Percentiles rank a stretch among this genome's conserved stretches.
phyloP scores from a whole-genome alignment of 2,888 invertebrate species.

The Drosophila colorata region DNA sequence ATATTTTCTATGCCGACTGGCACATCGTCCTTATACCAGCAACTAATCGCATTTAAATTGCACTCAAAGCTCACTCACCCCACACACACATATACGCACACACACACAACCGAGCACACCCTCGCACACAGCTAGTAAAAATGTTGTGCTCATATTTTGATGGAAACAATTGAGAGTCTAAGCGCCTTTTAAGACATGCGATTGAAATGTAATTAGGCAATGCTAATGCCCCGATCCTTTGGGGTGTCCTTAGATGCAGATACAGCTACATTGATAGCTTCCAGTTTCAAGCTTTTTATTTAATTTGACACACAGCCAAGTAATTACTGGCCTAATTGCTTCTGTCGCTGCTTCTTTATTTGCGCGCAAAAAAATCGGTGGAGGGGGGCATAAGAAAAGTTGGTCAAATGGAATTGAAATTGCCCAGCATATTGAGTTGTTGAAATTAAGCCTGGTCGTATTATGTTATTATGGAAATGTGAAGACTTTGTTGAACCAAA shows the following conservation, averaged over 20 bases:
- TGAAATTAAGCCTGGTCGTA: conserved; percentile 44
- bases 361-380: conserved; percentile 25
- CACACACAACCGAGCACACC: conserved; percentile 1
- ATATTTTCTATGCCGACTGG: conserved; percentile 13
- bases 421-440: conserved; percentile 33
- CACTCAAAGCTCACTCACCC: conserved; percentile 45
- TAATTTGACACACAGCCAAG: conserved; percentile 48
- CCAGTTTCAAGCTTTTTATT: conserved; percentile 35
- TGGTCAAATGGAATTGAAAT: conserved; percentile 40
- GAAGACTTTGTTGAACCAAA: conserved; percentile 3
- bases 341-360: conserved; percentile 30
- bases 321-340: conserved; percentile 58
- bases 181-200: conserved; percentile 71
- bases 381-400: conserved; percentile 1
- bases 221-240: conserved; percentile 66
- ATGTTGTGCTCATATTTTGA: conserved; percentile 42
- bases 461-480: conserved; percentile 34
- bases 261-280: neutral
- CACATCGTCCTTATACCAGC: conserved; percentile 52
- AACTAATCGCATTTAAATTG: conserved; percentile 81
- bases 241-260: conserved; percentile 24
- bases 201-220: conserved; percentile 82
- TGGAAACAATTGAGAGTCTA: conserved; percentile 61
- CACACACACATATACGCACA: conserved; percentile 2
- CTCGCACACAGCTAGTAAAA: neutral